phyloP scores from a whole-genome alignment of 1,140 invertebrate species.

The Drosophila funebris region DNA sequence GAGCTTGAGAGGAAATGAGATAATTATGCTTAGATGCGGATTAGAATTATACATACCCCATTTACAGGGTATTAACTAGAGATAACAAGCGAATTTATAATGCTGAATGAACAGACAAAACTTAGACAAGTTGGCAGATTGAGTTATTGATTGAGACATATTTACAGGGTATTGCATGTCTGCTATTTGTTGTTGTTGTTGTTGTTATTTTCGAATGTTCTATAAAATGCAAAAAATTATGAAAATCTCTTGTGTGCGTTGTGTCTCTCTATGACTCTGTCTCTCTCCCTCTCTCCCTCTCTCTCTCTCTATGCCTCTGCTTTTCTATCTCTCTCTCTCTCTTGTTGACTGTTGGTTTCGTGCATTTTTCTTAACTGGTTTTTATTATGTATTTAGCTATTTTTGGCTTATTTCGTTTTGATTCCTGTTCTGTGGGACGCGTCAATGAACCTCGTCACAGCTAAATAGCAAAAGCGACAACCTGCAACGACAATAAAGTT shows the following conservation, averaged over 20 bases:
- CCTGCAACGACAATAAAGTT: constrained; percentile 22
- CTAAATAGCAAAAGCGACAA: neutral
- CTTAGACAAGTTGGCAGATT: no score
- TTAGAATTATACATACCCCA: no score
- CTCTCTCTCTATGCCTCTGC: no score
- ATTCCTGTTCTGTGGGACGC: constrained; percentile 72
- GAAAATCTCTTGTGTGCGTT: constrained; percentile 67
- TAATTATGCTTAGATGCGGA: no score
- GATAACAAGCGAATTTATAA: no score
- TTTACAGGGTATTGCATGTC: constrained; percentile 28
- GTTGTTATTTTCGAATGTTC: constrained; percentile 42
- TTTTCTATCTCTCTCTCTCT: neutral
- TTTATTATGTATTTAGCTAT: constrained; percentile 69
- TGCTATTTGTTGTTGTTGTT: no score
- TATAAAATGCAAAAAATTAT: constrained; percentile 79
- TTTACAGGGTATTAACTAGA: neutral
- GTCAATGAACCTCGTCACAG: constrained; percentile 64
- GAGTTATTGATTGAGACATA: no score
- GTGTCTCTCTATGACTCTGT: neutral
- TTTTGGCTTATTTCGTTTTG: constrained; percentile 79
- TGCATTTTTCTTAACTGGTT: constrained; percentile 67
- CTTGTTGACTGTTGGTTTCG: constrained; percentile 18
- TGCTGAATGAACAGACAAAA: no score
- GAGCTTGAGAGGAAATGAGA: no score
- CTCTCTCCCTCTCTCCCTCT: no score